These are phyloP conservation scores for Phytoseiulus persimilis DNA, from an alignment of 2,888 invertebrate species.

Conservation along the genomic window DNA sequence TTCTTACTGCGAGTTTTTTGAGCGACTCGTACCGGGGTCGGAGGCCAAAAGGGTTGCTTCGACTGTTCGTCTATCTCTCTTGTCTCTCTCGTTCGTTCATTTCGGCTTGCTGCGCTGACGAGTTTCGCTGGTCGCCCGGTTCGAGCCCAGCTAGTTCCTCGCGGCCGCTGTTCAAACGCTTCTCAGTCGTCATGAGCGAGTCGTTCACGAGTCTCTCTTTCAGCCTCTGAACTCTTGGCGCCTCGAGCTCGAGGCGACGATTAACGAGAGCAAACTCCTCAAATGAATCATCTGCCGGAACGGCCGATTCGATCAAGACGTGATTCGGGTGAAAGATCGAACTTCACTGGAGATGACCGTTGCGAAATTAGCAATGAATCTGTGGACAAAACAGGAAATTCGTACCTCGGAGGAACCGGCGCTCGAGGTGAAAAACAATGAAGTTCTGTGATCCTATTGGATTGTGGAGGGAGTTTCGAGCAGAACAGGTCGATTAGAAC, in stretches of 20 bases:
- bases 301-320: no score
- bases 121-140: neutral
- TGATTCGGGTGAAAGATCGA: no score
- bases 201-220: neutral
- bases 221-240: neutral
- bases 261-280: neutral
- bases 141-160: neutral
- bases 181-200: neutral
- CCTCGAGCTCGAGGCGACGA: neutral
- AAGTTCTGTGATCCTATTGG: neutral
- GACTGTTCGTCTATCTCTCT: neutral
- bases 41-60: neutral
- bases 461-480: neutral
- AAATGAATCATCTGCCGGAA: no score
- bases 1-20: constrained; percentile 5
- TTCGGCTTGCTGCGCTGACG: neutral
- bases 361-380: no score
- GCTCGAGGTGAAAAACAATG: neutral
- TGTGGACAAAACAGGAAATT: no score
- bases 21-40: neutral
- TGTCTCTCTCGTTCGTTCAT: neutral
- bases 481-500: neutral
- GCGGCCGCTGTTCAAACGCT: neutral
- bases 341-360: no score
- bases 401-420: no score